A percentile compares a stretch with the other conserved stretches of the same genome.
These are phyloP conservation scores for Epirrita christyi DNA, from an alignment of 2,888 invertebrate species.

Conservation along the genomic window DNA sequence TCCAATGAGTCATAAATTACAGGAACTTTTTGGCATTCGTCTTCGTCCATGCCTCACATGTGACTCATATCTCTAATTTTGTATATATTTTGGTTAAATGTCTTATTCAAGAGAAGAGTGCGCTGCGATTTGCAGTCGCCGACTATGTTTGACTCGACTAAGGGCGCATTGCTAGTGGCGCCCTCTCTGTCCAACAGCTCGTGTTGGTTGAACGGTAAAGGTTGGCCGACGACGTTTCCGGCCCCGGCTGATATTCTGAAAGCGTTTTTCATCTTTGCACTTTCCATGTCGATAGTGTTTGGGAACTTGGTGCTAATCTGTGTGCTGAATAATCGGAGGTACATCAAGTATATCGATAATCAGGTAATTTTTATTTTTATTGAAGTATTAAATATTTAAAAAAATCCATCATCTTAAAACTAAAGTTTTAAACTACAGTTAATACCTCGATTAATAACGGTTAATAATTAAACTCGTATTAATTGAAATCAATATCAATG, in stretches of 20 bases:
- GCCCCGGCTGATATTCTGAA: conserved; percentile 90
- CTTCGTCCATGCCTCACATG: conserved; percentile 42
- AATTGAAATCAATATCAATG: no score
- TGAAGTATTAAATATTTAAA: no score
- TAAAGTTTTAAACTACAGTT: no score
- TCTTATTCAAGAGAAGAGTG: conserved; percentile 73
- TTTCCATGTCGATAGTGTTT: conserved; percentile 91
- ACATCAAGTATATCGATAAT: conserved; percentile 94
- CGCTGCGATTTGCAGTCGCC: conserved; percentile 77
- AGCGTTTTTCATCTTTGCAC: conserved; percentile 89
- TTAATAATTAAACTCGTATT: no score
- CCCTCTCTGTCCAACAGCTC: conserved; percentile 93
- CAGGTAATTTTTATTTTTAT: conserved; percentile 91
- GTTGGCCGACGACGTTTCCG: conserved; percentile 86
- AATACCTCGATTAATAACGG: no score
- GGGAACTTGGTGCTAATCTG: conserved; percentile 92
- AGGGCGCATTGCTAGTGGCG: conserved; percentile 90
- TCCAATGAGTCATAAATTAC: conserved; percentile 1
- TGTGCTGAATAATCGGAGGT: conserved; percentile 92
- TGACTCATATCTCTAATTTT: conserved; percentile 12
- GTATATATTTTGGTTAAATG: conserved; percentile 61
- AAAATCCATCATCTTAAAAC: no score
- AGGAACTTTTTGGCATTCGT: conserved; percentile 64
- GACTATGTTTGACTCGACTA: conserved; percentile 87
- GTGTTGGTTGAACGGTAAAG: conserved; percentile 89